Conservation (phyloP, 1,140 invertebrate species). For the Bombus turneri region DNA sequence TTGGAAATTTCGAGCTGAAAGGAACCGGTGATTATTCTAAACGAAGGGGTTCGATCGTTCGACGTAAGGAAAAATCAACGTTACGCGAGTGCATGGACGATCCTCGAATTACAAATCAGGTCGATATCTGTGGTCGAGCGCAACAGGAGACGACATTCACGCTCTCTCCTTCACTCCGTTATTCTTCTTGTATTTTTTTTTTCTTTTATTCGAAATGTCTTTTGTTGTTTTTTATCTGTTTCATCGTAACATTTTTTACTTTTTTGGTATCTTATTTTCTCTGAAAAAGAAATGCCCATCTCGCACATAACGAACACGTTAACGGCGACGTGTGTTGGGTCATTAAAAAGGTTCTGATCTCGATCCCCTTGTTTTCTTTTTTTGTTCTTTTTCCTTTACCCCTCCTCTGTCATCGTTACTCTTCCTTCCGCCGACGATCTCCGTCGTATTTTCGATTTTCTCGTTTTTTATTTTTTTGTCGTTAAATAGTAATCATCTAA, state of each 20-base stretch:
- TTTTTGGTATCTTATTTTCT: slow-evolving; percentile 5
- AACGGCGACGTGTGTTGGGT: not conserved
- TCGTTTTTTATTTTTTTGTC: slow-evolving; percentile 46
- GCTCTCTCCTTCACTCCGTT: not conserved
- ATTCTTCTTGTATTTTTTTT: not conserved
- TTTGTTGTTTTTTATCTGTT: slow-evolving; percentile 31
- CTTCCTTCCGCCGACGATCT: not conserved
- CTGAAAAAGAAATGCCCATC: slow-evolving; percentile 38
- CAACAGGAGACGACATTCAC: slow-evolving; percentile 23
- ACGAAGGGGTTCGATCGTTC: not conserved
- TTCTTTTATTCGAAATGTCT: slow-evolving; percentile 19
- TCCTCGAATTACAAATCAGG: slow-evolving; percentile 22
- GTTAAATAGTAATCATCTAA: slow-evolving; percentile 78
- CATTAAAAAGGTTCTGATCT: slow-evolving; percentile 9
- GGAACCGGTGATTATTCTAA: not conserved
- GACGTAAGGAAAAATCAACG: not conserved
- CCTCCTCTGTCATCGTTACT: not conserved
- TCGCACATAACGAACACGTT: slow-evolving; percentile 17
- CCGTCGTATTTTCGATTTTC: slow-evolving; percentile 17
- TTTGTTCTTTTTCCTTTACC: not conserved
- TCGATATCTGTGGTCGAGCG: not conserved
- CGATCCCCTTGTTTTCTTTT: slow-evolving; percentile 4
- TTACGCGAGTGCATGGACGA: not conserved
- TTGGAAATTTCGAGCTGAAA: not conserved
- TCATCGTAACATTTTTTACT: not conserved